Evolutionary conservation across 2,113 vertebrate species (phyloP), one percentile per base, ranked within the genome.

Genomic region (Tragelaphus scriptus): DNA sequence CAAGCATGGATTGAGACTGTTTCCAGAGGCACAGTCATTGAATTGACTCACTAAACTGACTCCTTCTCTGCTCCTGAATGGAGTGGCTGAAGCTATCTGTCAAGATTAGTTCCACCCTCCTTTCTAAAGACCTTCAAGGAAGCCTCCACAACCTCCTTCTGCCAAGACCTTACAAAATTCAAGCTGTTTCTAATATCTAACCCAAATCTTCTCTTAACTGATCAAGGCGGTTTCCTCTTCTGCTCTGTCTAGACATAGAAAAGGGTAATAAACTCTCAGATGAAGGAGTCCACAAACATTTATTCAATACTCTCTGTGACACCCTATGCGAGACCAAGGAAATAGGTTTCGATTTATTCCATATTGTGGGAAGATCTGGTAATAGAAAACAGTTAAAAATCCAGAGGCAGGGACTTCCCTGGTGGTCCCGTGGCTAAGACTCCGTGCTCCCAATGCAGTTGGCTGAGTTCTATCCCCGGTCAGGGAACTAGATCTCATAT

Each of bases 111-210:
- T 79, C 51, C 90, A 85, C 44, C 12, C 12, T 28, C n/a, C n/a
- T 58, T 26, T 47, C 94, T 80, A 92, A 59, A 75, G 47, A n/a
- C 30, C n/a, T 96, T 97, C 26, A 85, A 59, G 51, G 30, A 96
- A 82, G 44, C 58, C 36, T 40, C 14, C 47, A 89, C 30, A 93
- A 3, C 36, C 30, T 85, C 75, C 75, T 75, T 79, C 68, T 85
- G 79, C 84, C 21, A 88, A 82, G 71, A 93, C 13, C 55, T 85
- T 88, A 96, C 12, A 84, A 86, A 94, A 49, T 75, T 86, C 12
- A 95, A 87, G n/a, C 61, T 44, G 8, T 80, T 90, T 23, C 53
- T 95, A 63, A 6, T 85, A 92, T 59, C 91, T 96, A 92, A 96
- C 47, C 56, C 84, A 93, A 89, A 95, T 94, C 92, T 86, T 65